A percentile compares a stretch with the other conserved stretches of the same genome.
Conservation (phyloP, 1,140 invertebrate species). For the Drosophila takahashii region DNA sequence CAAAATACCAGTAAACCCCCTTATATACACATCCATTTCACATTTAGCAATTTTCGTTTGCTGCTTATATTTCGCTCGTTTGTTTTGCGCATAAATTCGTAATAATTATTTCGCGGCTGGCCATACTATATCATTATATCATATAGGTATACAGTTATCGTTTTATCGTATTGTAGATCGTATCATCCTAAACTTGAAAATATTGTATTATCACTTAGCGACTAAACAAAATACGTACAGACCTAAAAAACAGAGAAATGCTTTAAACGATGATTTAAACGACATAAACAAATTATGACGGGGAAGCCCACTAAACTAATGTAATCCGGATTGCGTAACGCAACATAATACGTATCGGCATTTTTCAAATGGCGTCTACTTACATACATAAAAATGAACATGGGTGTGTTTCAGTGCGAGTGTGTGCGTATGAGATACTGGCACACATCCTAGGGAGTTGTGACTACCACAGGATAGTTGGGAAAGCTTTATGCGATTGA, state of each 20-base stretch:
- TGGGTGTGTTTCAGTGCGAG: conserved; percentile 34
- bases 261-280: conserved; percentile 52
- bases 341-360: conserved; percentile 74
- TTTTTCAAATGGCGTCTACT: conserved; percentile 74
- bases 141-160: conserved; percentile 55
- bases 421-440: conserved; percentile 15
- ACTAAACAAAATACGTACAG: conserved; percentile 63
- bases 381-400: conserved; percentile 41
- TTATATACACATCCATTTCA: conserved; percentile 2
- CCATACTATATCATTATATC: conserved; percentile 45
- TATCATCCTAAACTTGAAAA: conserved; percentile 60
- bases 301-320: conserved; percentile 72
- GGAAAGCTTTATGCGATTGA: neutral
- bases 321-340: conserved; percentile 35
- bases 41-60: conserved; percentile 59
- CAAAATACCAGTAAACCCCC: neutral
- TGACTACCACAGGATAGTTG: conserved; percentile 1
- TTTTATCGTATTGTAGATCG: conserved; percentile 65
- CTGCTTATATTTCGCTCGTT: conserved; percentile 61
- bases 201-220: conserved; percentile 80
- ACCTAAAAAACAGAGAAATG: conserved; percentile 66
- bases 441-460: conserved; percentile 25
- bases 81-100: conserved; percentile 77
- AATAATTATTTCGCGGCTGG: conserved; percentile 71
- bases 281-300: conserved; percentile 35